These are phyloP conservation scores for Drosophila arawakana DNA, from an alignment of 1,140 invertebrate species.

Conservation along the genomic window DNA sequence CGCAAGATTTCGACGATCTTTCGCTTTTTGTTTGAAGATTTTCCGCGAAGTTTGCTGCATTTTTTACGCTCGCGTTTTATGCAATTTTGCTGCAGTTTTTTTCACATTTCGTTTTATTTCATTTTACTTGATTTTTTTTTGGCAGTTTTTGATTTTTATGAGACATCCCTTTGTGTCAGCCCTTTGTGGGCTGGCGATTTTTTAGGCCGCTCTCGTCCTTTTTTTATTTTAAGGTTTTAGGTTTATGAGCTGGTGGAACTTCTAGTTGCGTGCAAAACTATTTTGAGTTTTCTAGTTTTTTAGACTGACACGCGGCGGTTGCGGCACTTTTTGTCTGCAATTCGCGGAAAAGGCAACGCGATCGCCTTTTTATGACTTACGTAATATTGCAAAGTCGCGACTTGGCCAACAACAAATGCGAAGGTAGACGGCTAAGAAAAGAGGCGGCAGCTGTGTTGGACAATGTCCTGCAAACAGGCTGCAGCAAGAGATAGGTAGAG, in stretches of 20 bases:
- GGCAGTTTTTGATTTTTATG: constrained; percentile 17
- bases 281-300: constrained; percentile 62
- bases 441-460: constrained; percentile 3
- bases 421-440: constrained; percentile 10
- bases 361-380: constrained; percentile 64
- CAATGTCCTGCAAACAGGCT: constrained; percentile 22
- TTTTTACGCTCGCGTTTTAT: constrained; percentile 53
- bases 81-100: constrained; percentile 22
- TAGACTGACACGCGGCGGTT: constrained; percentile 71
- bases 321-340: constrained; percentile 2
- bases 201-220: constrained; percentile 39
- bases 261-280: constrained; percentile 75
- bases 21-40: constrained; percentile 9
- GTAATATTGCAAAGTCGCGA: constrained; percentile 39
- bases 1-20: constrained; percentile 1
- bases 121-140: background rate
- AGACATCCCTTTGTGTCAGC: constrained; percentile 37
- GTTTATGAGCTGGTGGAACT: constrained; percentile 55
- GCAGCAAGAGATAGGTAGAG: background rate
- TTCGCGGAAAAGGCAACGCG: constrained; percentile 54
- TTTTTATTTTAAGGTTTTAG: constrained; percentile 32
- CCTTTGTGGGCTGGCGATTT: constrained; percentile 44
- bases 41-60: constrained; percentile 29
- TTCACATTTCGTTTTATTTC: background rate
- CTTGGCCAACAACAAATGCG: background rate